A percentile compares a stretch with the other conserved stretches of the same genome.
These are phyloP conservation scores for Drosophila putrida DNA, from an alignment of 2,888 invertebrate genomes.

Conservation along the genomic window DNA sequence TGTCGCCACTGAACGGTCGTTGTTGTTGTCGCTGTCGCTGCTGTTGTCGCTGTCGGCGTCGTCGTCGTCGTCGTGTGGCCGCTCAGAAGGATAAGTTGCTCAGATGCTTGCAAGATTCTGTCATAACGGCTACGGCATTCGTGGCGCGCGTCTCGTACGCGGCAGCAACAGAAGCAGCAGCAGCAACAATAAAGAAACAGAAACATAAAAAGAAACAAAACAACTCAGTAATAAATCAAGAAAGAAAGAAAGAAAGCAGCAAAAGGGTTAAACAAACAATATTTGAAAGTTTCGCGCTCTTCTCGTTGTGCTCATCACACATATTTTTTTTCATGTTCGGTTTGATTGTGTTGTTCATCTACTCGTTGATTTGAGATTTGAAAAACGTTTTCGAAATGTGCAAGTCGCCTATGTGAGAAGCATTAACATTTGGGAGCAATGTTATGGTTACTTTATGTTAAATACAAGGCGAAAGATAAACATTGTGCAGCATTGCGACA, in stretches of 20 bases:
- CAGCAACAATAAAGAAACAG: slow-evolving; percentile 28
- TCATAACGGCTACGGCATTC: slow-evolving; percentile 78
- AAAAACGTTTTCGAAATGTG: slow-evolving; percentile 26
- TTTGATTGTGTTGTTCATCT: slow-evolving; percentile 5
- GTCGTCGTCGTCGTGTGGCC: slow-evolving; percentile 31
- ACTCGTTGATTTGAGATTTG: slow-evolving; percentile 10
- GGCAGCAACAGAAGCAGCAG: slow-evolving; percentile 44
- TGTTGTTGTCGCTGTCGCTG: not conserved
- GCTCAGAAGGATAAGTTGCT: slow-evolving; percentile 71
- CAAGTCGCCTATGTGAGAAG: slow-evolving; percentile 2
- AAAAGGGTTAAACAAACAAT: slow-evolving; percentile 1
- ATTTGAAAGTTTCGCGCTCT: slow-evolving; percentile 24
- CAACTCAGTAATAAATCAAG: not conserved
- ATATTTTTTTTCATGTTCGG: slow-evolving; percentile 19
- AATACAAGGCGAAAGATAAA: slow-evolving; percentile 47
- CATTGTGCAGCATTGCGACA: slow-evolving; percentile 28
- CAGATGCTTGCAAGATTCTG: slow-evolving; percentile 77
- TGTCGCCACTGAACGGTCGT: not conserved
- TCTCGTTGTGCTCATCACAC: slow-evolving; percentile 2
- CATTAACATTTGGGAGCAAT: slow-evolving; percentile 34
- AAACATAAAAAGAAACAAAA: not conserved
- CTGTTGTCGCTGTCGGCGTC: slow-evolving; percentile 7
- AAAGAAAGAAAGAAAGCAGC: not conserved
- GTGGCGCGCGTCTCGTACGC: slow-evolving; percentile 71
- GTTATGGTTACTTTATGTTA: slow-evolving; percentile 60